Evolutionary conservation across 1,140 invertebrate species (phyloP), one percentile per base, ranked within the genome.

Genomic region (Apolygus lucorum): DNA sequence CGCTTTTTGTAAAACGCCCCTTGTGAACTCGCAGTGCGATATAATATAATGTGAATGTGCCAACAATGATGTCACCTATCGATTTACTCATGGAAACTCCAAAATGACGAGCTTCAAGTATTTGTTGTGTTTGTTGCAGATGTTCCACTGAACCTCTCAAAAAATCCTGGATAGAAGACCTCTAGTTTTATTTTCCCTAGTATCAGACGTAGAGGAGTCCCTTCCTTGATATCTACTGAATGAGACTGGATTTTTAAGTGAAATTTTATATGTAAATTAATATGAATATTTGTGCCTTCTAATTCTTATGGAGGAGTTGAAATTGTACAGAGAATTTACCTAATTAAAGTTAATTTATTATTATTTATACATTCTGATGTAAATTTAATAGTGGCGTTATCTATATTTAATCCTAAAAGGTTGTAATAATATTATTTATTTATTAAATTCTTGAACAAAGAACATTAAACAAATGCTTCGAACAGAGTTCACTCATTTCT

Each of bases 111-210:
- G n/a, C n/a, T n/a, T n/a, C n/a, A n/a, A n/a, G n/a, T n/a, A n/a
- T n/a, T n/a, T n/a, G n/a, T n/a, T n/a, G 52, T 49, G 49, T 27
- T 26, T 70, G 22, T 72, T 73, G 28, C 68, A 76, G 75, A 76
- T 73, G 71, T 74, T 28, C 75, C 75, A 28, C 63, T 76, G 34
- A 76, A 76, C 54, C 64, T 76, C 28, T 76, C 75, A n/a, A 76
- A 76, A 67, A 72, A 76, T 69, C 71, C 75, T 28, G 75, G 75
- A 24, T 74, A 68, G 29, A 8, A 28, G 63, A 17, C 4, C 8
- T 22, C 4, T 62, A 22, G 21, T 21, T 25, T 4, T 26, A 26
- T 17, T 64, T 26, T 28, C 54, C 54, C 22, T 59, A 14, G 54
- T 59, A 59, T 59, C 22, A 22, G 54, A 59, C 54, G 34, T 42